A percentile compares a stretch with the other conserved stretches of the same genome.
phyloP scores from a whole-genome alignment of 2,113 vertebrate genomes.

The Trematomus loennbergii region DNA sequence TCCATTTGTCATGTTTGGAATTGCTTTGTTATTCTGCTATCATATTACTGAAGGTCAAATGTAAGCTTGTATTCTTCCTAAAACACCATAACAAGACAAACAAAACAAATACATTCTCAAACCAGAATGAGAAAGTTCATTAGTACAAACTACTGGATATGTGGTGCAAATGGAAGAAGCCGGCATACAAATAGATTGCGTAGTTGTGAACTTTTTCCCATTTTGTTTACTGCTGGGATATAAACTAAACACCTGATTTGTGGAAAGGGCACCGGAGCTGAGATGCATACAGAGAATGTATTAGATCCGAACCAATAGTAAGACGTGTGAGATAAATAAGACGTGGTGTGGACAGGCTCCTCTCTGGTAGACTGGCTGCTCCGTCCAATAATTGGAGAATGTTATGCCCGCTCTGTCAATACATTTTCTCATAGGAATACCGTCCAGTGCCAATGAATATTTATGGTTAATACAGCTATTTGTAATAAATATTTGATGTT shows the following conservation, averaged over 20 bases:
- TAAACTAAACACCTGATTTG: slow-evolving; percentile 32
- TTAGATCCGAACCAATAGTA: slow-evolving; percentile 17
- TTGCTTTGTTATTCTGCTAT: not conserved
- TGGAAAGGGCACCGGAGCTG: slow-evolving; percentile 27
- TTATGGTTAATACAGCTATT: slow-evolving; percentile 79
- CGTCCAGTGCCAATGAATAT: slow-evolving; percentile 76
- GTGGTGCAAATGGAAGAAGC: not conserved
- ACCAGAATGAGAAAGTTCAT: slow-evolving; percentile 5
- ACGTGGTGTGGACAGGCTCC: slow-evolving; percentile 49
- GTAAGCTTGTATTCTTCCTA: not conserved
- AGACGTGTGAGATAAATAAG: slow-evolving; percentile 14
- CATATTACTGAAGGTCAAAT: not conserved
- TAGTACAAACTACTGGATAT: not conserved
- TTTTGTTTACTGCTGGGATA: slow-evolving; percentile 32
- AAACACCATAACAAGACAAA: not conserved
- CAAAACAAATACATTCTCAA: not conserved
- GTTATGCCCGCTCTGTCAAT: slow-evolving; percentile 66
- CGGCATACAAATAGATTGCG: slow-evolving; percentile 7
- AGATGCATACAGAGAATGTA: slow-evolving; percentile 32
- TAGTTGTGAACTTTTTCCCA: slow-evolving; percentile 10
- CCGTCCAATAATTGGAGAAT: slow-evolving; percentile 71
- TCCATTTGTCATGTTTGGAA: slow-evolving; percentile 1
- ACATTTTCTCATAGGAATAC: slow-evolving; percentile 65
- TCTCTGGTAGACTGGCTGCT: slow-evolving; percentile 40
- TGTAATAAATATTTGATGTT: slow-evolving; percentile 80